Percentiles rank a stretch among this genome's conserved stretches.
phyloP scores from a whole-genome alignment of 2,797 vertebrate genomes.

The Hafferia zeledoni region DNA sequence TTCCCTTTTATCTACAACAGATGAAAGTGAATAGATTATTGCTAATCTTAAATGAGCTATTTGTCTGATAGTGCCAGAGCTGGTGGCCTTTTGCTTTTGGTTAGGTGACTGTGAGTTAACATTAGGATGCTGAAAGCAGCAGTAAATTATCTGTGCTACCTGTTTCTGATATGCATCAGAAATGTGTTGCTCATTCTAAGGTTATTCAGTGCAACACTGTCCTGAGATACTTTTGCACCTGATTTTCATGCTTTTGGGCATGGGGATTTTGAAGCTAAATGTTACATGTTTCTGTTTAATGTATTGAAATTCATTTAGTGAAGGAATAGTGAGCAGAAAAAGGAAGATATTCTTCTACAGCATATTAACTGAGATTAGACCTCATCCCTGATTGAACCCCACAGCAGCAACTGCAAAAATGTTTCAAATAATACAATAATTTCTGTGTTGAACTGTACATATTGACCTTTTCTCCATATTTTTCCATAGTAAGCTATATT shows the following conservation, averaged over 20 bases:
- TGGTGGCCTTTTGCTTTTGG: not conserved
- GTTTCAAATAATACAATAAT: not conserved
- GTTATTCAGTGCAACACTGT: not conserved
- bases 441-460: not conserved
- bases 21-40: not conserved
- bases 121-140: not conserved
- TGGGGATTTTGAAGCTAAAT: not conserved
- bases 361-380: not conserved
- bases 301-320: not conserved
- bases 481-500: not conserved
- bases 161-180: not conserved
- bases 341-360: not conserved
- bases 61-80: not conserved
- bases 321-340: not conserved
- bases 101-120: not conserved
- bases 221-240: not conserved
- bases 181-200: not conserved
- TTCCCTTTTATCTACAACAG: not conserved
- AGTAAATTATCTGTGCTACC: not conserved
- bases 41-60: conserved; percentile 15
- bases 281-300: not conserved
- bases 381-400: not conserved
- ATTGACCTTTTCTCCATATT: not conserved
- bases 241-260: not conserved
- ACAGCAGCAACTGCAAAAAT: not conserved